These are phyloP conservation scores for Vulpes lagopus DNA, from an alignment of 2,113 vertebrate genomes.

Conservation along the genomic window DNA sequence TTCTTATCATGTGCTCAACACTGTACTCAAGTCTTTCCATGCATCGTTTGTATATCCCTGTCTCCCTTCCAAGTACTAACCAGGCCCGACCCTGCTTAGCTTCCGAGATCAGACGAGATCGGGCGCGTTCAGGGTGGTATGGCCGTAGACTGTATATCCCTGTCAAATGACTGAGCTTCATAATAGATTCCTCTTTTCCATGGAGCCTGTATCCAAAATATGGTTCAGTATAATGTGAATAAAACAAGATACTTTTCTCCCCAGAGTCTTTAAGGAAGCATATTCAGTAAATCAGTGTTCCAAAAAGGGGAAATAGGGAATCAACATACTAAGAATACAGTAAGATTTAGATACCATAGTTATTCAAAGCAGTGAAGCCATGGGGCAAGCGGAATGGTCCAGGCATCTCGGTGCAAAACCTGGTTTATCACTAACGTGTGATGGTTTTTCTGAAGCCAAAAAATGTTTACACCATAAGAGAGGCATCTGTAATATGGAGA, in stretches of 20 bases:
- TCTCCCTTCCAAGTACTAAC: too few relatives aligned
- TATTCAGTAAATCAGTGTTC: conserved; percentile 32
- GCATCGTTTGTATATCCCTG: neutral
- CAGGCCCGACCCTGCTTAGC: too few relatives aligned
- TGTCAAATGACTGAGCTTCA: neutral
- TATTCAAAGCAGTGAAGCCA: neutral
- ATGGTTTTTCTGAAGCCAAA: neutral
- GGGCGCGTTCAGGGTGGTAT: too few relatives aligned
- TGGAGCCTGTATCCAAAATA: neutral
- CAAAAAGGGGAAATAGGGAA: neutral
- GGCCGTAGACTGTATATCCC: neutral
- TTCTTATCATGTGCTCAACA: neutral
- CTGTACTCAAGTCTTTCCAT: neutral
- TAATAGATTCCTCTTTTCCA: neutral
- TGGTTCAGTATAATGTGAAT: neutral
- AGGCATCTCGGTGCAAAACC: neutral
- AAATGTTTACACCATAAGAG: neutral
- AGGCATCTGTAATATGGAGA: neutral
- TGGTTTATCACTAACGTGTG: neutral
- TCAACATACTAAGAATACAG: neutral
- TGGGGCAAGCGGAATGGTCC: neutral
- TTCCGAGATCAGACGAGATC: too few relatives aligned
- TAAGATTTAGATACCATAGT: neutral
- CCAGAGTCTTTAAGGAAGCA: neutral
- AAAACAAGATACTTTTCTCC: neutral